Evolutionary conservation across 1,140 invertebrate genomes (phyloP), one percentile per base, ranked within the genome.

Genomic region (Drosophila littoralis): DNA sequence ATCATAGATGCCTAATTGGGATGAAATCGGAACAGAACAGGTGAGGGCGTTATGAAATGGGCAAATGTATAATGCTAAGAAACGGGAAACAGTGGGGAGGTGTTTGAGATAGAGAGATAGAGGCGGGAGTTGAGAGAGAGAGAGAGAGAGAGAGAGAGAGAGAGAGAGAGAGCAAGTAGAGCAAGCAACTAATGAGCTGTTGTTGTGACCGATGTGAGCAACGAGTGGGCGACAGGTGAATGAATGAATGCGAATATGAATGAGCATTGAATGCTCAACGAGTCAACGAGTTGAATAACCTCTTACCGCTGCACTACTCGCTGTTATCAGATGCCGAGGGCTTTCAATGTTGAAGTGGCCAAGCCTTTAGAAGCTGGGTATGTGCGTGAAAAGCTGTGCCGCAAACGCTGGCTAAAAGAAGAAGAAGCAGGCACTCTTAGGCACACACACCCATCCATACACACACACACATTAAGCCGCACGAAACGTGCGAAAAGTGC

Each of bases 21-120:
- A 22, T 28, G 75, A 77, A 54, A 73, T 36, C 55, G 66, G 76
- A 86, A 86, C 84, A 88, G 78, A 72, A 86, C 69, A 82, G 83
- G 83, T 88, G 84, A 74, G 85, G 77, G 82, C 79, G 86, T 90
- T 75, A 90, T 90, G 85, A 90, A 84, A 90, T 86, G 86, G 85
- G 88, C 79, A 90, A 61, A 90, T 90, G 86, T 81, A 82, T 59
- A 63, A 85, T 89, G 84, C 86, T 81, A 86, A 86, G 82, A 86
- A 86, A 86, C 46, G 69, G 78, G 78, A 81, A 73, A 81, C 64
- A 70, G 75, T 59, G 57, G 59, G 45, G 17, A 35, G 38, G 54
- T 42, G 22, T 9, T 42, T 57, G 54, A 69, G 54, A 60, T 42
- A 84, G 71, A 80, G 59, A 84, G 67, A 72, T 51, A 72, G 35